Percentiles rank a stretch among this genome's conserved stretches.
phyloP scores from a whole-genome alignment of 2,797 vertebrate species.

The Enteromius argenteus region DNA sequence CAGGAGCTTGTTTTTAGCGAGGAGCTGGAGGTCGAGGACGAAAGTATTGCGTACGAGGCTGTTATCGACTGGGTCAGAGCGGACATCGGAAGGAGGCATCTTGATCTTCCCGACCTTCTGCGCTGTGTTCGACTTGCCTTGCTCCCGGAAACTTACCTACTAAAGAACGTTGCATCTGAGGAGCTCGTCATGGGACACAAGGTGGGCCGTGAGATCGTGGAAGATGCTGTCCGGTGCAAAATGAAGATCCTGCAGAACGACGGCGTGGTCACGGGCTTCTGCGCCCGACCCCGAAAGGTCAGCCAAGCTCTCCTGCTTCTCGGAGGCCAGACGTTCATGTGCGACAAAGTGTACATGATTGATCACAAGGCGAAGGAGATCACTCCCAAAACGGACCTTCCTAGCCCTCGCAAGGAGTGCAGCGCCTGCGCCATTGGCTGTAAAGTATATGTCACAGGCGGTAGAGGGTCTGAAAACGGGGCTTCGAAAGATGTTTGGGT shows the following conservation, averaged over 20 bases:
- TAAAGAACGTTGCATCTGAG: slow-evolving; percentile 81
- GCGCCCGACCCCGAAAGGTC: slow-evolving; percentile 84
- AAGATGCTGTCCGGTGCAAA: slow-evolving; percentile 85
- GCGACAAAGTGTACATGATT: slow-evolving; percentile 87
- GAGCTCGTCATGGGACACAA: slow-evolving; percentile 87
- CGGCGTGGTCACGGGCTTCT: slow-evolving; percentile 85
- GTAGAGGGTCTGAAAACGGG: slow-evolving; percentile 85
- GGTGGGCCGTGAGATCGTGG: slow-evolving; percentile 83
- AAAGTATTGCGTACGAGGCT: slow-evolving; percentile 86
- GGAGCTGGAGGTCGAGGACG: slow-evolving; percentile 87
- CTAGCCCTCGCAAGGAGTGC: slow-evolving; percentile 87
- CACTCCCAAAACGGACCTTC: slow-evolving; percentile 86
- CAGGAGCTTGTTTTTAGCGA: slow-evolving; percentile 86
- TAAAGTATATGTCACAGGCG: slow-evolving; percentile 88
- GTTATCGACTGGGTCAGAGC: slow-evolving; percentile 87
- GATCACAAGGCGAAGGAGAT: slow-evolving; percentile 88
- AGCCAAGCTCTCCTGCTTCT: slow-evolving; percentile 86
- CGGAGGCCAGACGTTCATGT: slow-evolving; percentile 88
- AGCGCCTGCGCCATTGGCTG: slow-evolving; percentile 88
- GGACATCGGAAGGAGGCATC: slow-evolving; percentile 77
- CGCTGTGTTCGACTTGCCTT: slow-evolving; percentile 84
- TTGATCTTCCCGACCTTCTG: slow-evolving; percentile 81
- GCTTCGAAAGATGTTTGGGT: slow-evolving; percentile 89
- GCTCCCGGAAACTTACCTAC: slow-evolving; percentile 82
- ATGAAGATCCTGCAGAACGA: slow-evolving; percentile 88